Evolutionary conservation across 2,888 invertebrate species (phyloP).

Genomic region (Plusia festucae): DNA sequence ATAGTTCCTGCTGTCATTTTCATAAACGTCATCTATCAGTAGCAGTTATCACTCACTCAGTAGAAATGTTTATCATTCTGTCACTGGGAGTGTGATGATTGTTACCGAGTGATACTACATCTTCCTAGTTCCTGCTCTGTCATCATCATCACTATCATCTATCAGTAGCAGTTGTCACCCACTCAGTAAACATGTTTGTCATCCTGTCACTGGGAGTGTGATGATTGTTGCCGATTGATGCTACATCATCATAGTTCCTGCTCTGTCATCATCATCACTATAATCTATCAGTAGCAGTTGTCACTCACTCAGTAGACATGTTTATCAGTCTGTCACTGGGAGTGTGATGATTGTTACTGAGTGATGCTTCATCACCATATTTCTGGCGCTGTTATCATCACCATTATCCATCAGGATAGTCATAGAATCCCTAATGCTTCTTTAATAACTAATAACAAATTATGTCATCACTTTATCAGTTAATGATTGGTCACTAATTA

Average conservation of each 20-base stretch:
- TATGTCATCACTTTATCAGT: no score
- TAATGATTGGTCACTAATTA: no score
- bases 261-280: neutral
- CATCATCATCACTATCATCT: neutral
- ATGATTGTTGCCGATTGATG: slow-evolving; percentile 36
- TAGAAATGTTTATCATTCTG: slow-evolving; percentile 55
- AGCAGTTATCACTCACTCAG: slow-evolving; percentile 21
- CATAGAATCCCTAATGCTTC: no score
- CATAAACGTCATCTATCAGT: slow-evolving; percentile 5
- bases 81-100: slow-evolving; percentile 63
- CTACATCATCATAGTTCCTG: neutral
- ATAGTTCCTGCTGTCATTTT: neutral
- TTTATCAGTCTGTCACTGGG: slow-evolving; percentile 62
- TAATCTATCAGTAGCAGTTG: slow-evolving; percentile 10
- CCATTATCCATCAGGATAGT: neutral
- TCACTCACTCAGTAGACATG: slow-evolving; percentile 48
- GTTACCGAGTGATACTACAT: slow-evolving; percentile 15
- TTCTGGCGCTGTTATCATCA: neutral
- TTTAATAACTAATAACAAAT: no score
- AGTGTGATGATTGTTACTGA: slow-evolving; percentile 44
- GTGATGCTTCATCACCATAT: slow-evolving; percentile 7
- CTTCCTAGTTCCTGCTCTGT: slow-evolving; percentile 7
- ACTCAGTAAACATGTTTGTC: slow-evolving; percentile 43
- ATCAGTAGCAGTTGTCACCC: neutral
- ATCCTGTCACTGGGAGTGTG: slow-evolving; percentile 58